Evolutionary conservation across 2,113 vertebrate genomes (phyloP).

Genomic region (Tamias sibiricus): DNA sequence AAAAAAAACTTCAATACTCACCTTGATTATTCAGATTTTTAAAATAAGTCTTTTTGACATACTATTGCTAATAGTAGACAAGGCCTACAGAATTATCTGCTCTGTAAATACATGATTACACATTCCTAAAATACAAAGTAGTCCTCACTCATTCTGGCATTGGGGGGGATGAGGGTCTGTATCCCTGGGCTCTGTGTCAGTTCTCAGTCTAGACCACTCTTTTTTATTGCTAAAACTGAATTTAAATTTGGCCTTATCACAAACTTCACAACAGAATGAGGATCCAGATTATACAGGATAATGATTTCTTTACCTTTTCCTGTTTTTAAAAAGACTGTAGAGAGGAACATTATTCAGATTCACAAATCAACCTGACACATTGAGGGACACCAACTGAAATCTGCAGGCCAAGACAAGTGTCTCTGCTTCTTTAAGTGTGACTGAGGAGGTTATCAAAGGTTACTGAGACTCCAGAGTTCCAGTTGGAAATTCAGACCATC

Average conservation of each 20-base stretch:
- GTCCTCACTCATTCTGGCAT: background rate
- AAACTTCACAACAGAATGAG: constrained; percentile 29
- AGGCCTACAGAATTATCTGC: background rate
- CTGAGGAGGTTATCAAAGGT: constrained; percentile 50
- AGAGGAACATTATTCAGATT: constrained; percentile 1
- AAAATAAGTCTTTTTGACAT: background rate
- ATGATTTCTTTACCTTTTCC: constrained; percentile 49
- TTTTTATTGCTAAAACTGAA: constrained; percentile 65
- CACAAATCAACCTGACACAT: constrained; percentile 62
- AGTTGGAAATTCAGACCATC: constrained; percentile 69
- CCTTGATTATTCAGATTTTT: background rate
- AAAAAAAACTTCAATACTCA: background rate
- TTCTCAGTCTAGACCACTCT: background rate
- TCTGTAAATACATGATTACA: background rate
- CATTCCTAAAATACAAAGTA: constrained; percentile 20
- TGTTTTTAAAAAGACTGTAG: background rate
- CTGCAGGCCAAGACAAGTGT: constrained; percentile 4
- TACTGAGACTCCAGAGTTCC: background rate
- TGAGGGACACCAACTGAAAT: constrained; percentile 23
- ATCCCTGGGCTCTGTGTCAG: background rate
- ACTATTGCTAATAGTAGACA: background rate
- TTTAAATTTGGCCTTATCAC: background rate
- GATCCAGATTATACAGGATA: constrained; percentile 53
- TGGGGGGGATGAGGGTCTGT: background rate
- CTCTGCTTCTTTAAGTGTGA: background rate